These are phyloP conservation scores for Cryptomyrus ogoouensis DNA, from an alignment of 2,113 vertebrate genomes.

Conservation along the genomic window DNA sequence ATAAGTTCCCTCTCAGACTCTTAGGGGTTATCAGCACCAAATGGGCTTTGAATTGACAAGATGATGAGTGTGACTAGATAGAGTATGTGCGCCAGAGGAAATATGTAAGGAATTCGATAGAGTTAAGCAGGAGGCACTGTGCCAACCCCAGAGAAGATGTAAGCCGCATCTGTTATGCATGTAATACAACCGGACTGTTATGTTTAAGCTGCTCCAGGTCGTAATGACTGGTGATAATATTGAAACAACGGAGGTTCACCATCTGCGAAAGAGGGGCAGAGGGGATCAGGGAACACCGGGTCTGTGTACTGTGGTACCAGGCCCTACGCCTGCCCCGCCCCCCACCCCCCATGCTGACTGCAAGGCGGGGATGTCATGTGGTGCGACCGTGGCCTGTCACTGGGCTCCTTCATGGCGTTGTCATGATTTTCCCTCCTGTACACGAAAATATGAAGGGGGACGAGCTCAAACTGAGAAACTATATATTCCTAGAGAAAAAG, in stretches of 20 bases:
- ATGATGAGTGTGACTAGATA: slow-evolving; percentile 41
- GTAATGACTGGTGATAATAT: background rate
- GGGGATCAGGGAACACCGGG: background rate
- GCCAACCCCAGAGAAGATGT: slow-evolving; percentile 35
- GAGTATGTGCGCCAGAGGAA: slow-evolving; percentile 25
- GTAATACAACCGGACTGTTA: slow-evolving; percentile 21
- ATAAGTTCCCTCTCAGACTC: slow-evolving; percentile 33
- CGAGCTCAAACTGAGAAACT: slow-evolving; percentile 3
- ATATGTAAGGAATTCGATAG: slow-evolving; percentile 38
- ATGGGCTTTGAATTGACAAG: slow-evolving; percentile 43
- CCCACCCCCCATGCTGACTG: background rate
- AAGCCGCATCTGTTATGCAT: slow-evolving; percentile 21
- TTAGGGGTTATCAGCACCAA: slow-evolving; percentile 35
- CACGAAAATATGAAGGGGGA: background rate
- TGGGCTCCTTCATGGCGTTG: background rate
- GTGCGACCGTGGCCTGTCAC: background rate
- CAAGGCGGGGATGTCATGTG: background rate
- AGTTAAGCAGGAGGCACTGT: slow-evolving; percentile 35
- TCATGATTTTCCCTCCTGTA: background rate
- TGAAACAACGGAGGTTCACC: background rate
- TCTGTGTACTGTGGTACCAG: background rate
- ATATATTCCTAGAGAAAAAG: background rate
- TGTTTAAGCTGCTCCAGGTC: background rate
- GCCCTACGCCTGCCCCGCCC: no score
- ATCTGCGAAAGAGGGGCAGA: background rate